These are phyloP conservation scores for Poecilia gillii DNA, from an alignment of 2,797 vertebrate species.

Conservation along the genomic window DNA sequence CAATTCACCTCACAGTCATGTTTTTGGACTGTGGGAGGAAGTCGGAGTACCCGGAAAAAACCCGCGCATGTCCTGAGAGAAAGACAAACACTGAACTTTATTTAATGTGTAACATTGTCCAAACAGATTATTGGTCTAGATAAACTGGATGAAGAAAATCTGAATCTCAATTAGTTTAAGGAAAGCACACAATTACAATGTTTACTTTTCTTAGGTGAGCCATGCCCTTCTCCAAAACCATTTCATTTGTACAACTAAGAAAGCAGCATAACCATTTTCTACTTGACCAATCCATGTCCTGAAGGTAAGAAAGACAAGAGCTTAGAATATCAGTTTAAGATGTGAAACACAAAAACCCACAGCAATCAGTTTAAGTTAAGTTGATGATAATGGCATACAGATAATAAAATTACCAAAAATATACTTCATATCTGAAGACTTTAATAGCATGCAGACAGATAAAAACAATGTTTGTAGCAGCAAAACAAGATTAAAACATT, in stretches of 20 bases:
- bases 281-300: neutral
- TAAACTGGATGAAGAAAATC: neutral
- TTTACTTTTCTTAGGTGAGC: neutral
- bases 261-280: neutral
- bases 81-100: no score
- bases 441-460: neutral
- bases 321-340: neutral
- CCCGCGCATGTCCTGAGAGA: no score
- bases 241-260: neutral
- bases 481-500: no score
- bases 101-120: neutral
- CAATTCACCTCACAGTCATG: no score
- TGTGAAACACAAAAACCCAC: neutral
- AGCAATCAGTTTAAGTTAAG: neutral
- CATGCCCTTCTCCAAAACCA: neutral
- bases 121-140: neutral
- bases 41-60: no score
- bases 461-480: no score
- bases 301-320: neutral
- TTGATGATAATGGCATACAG: neutral
- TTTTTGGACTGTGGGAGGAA: no score
- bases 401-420: neutral
- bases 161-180: neutral
- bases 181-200: neutral
- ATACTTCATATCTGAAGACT: neutral